Evolutionary conservation across 2,113 vertebrate species (phyloP).

Genomic region (Scartelaos histophorus): DNA sequence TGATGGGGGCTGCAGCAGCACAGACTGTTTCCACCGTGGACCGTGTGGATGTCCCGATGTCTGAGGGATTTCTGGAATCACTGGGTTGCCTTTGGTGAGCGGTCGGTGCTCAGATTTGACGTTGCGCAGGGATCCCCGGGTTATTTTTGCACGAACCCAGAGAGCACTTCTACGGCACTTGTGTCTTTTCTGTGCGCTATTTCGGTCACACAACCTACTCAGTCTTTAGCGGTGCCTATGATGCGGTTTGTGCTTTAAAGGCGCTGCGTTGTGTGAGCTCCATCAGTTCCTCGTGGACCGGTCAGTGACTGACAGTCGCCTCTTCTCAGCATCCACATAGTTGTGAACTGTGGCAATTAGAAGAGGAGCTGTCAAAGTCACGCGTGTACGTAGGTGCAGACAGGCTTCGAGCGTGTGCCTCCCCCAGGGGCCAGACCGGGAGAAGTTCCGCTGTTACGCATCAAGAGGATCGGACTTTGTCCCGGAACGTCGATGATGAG

Average conservation of each 20-base stretch:
- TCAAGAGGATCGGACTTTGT: conserved; percentile 5
- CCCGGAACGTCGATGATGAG: neutral
- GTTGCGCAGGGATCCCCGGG: neutral
- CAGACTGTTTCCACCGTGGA: conserved; percentile 2
- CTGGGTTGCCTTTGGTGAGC: conserved; percentile 5
- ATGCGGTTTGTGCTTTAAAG: neutral
- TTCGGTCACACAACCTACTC: neutral
- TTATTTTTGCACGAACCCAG: neutral
- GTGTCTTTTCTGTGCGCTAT: neutral
- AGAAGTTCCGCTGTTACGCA: conserved; percentile 32
- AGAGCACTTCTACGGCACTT: conserved; percentile 2
- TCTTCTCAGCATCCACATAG: neutral
- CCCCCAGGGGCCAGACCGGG: neutral
- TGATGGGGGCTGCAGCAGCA: conserved; percentile 28
- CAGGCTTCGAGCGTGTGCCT: neutral
- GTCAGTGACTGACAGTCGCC: conserved; percentile 13
- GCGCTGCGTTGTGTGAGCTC: conserved; percentile 12
- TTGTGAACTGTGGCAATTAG: neutral
- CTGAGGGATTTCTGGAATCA: conserved; percentile 13
- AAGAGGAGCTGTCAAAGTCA: neutral
- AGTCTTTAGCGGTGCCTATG: neutral
- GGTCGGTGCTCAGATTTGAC: conserved; percentile 3
- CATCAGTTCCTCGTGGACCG: conserved; percentile 27
- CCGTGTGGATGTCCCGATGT: conserved; percentile 1
- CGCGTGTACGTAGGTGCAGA: neutral